Evolutionary conservation across 2,113 vertebrate genomes (phyloP).

Genomic region (Barnardius zonarius): DNA sequence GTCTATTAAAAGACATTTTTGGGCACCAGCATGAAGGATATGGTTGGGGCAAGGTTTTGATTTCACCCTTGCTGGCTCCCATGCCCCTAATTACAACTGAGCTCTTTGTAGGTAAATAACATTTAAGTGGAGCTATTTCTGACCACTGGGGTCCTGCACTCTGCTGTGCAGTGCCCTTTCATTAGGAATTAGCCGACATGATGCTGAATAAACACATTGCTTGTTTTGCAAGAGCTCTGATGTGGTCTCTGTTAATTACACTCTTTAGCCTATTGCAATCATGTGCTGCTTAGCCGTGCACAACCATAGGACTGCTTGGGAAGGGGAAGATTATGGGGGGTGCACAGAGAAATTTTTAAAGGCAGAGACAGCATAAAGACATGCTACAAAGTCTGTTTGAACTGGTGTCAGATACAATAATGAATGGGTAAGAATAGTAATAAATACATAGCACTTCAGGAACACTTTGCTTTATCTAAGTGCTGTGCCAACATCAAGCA

Average conservation of each 20-base stretch:
- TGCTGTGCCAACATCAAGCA: background rate
- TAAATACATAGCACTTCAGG: background rate
- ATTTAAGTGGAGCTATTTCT: slow-evolving; percentile 62
- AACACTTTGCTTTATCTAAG: background rate
- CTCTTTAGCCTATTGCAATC: slow-evolving; percentile 37
- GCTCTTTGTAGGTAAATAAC: slow-evolving; percentile 54
- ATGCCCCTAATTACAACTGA: slow-evolving; percentile 56
- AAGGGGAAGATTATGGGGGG: slow-evolving; percentile 16
- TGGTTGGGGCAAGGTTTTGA: slow-evolving; percentile 12
- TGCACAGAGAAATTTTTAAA: background rate
- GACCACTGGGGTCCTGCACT: slow-evolving; percentile 37
- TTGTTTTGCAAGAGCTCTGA: slow-evolving; percentile 47
- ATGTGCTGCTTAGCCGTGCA: slow-evolving; percentile 10
- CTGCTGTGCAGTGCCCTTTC: slow-evolving; percentile 46
- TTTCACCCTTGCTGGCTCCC: slow-evolving; percentile 42
- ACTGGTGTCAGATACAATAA: slow-evolving; percentile 16
- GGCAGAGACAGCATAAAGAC: background rate
- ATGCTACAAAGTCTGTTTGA: background rate
- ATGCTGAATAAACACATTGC: slow-evolving; percentile 59
- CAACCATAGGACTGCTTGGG: slow-evolving; percentile 33
- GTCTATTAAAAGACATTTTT: background rate
- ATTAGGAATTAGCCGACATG: slow-evolving; percentile 32
- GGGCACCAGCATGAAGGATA: background rate
- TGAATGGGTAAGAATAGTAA: slow-evolving; percentile 23
- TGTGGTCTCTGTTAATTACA: slow-evolving; percentile 60